Conservation (phyloP, 2,113 vertebrate species). For the Nesospiza acunhae region DNA sequence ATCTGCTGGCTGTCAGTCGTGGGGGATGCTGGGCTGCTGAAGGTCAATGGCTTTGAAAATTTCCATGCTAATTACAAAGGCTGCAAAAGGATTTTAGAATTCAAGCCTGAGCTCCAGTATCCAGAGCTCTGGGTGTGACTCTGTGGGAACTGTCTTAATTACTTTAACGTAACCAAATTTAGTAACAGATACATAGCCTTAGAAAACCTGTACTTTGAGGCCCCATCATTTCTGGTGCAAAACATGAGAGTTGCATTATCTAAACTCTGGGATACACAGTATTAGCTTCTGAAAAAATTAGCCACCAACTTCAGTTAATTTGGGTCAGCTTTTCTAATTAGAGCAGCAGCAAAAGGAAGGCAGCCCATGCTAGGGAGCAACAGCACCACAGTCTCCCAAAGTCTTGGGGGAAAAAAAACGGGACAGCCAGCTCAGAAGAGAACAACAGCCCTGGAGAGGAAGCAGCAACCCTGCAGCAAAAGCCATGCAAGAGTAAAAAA, state of each 20-base stretch:
- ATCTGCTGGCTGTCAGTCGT: neutral
- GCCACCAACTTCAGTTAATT: neutral
- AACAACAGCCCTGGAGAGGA: neutral
- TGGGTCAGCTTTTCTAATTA: conserved; percentile 49
- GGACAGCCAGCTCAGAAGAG: neutral
- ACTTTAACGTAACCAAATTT: neutral
- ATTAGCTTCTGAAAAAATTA: conserved; percentile 7
- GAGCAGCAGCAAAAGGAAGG: conserved; percentile 19
- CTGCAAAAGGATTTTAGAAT: neutral
- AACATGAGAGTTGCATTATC: neutral
- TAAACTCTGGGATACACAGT: neutral
- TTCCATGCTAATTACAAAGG: neutral
- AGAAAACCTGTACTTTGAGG: neutral
- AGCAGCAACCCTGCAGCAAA: neutral
- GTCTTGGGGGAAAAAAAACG: neutral
- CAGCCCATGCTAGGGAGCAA: conserved; percentile 10
- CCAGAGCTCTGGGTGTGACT: neutral
- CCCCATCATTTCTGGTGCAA: neutral
- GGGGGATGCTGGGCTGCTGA: neutral
- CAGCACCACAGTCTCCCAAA: neutral
- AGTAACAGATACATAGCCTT: neutral
- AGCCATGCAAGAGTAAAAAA: conserved; percentile 27
- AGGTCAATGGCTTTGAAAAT: neutral
- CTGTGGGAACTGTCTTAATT: neutral
- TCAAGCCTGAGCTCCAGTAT: neutral